These are phyloP conservation scores for Typhlichthys subterraneus DNA, from an alignment of 2,797 vertebrate genomes.

Conservation along the genomic window DNA sequence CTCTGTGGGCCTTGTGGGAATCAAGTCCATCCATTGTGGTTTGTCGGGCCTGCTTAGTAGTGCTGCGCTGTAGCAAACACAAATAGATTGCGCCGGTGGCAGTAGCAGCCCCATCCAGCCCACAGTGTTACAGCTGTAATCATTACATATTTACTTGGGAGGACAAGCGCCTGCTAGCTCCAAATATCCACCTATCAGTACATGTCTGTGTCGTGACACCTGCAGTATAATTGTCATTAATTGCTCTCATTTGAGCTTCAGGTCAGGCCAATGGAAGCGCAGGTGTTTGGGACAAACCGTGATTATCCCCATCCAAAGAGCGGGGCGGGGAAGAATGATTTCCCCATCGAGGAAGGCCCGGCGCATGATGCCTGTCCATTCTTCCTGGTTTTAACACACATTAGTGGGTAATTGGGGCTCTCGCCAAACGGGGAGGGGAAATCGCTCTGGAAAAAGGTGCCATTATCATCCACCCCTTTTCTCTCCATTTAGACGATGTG, in stretches of 20 bases:
- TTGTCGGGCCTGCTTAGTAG: constrained; percentile 79
- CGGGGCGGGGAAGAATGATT: constrained; percentile 71
- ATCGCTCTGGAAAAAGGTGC: constrained; percentile 50
- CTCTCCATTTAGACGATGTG: constrained; percentile 48
- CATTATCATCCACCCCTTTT: constrained; percentile 58
- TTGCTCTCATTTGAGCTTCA: constrained; percentile 82
- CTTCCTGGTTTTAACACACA: constrained; percentile 76
- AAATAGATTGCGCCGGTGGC: constrained; percentile 78
- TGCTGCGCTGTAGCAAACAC: constrained; percentile 74
- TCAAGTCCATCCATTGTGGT: constrained; percentile 77
- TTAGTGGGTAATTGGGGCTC: constrained; percentile 75
- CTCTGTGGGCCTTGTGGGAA: constrained; percentile 50
- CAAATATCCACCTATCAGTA: constrained; percentile 81
- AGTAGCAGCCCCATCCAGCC: constrained; percentile 58
- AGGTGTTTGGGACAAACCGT: constrained; percentile 83
- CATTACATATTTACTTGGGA: constrained; percentile 85
- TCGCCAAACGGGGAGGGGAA: constrained; percentile 12
- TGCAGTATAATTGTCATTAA: constrained; percentile 88
- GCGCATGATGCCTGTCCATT: constrained; percentile 72
- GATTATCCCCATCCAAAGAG: constrained; percentile 76
- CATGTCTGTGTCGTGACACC: constrained; percentile 83
- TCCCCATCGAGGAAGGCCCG: constrained; percentile 62
- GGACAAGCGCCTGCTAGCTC: constrained; percentile 69
- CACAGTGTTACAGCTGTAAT: constrained; percentile 80
- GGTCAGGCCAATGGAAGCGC: constrained; percentile 82